Percentiles rank a stretch among this genome's conserved stretches.
Conservation (phyloP, 2,888 invertebrate species). For the Heliconius hortense region DNA sequence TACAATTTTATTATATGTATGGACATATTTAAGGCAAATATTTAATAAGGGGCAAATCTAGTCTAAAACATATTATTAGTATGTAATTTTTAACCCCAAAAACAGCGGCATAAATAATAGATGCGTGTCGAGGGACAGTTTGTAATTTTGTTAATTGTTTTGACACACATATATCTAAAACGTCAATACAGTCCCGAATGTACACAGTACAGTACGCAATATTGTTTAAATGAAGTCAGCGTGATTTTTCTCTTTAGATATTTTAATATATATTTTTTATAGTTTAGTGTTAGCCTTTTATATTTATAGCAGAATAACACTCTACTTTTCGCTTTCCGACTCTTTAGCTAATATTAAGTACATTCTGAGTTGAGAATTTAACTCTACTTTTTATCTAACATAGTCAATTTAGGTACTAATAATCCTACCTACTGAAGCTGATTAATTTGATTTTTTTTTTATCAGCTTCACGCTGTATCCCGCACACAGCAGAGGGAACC, state of each 20-base stretch:
- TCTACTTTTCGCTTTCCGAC: too few species aligned
- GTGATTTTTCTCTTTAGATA: neutral
- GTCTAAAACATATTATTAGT: neutral
- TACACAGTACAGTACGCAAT: neutral
- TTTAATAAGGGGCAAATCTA: neutral
- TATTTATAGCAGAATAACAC: neutral
- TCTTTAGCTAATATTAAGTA: too few species aligned
- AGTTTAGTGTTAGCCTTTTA: neutral
- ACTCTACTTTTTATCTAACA: too few species aligned
- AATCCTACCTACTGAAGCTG: too few species aligned
- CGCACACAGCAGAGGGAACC: too few species aligned
- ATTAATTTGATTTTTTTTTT: too few species aligned
- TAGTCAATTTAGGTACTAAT: too few species aligned
- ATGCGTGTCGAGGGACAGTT: neutral
- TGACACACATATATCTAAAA: conserved; percentile 7
- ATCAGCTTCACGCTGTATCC: too few species aligned
- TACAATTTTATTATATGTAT: neutral
- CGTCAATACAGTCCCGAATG: neutral
- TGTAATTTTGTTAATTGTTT: conserved; percentile 4
- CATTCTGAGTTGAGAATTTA: too few species aligned
- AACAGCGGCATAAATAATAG: neutral
- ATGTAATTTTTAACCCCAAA: neutral
- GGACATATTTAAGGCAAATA: too few species aligned
- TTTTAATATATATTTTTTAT: neutral
- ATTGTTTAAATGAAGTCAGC: neutral